Evolutionary conservation across 2,113 vertebrate species (phyloP).

Genomic region (Caranx melampygus): DNA sequence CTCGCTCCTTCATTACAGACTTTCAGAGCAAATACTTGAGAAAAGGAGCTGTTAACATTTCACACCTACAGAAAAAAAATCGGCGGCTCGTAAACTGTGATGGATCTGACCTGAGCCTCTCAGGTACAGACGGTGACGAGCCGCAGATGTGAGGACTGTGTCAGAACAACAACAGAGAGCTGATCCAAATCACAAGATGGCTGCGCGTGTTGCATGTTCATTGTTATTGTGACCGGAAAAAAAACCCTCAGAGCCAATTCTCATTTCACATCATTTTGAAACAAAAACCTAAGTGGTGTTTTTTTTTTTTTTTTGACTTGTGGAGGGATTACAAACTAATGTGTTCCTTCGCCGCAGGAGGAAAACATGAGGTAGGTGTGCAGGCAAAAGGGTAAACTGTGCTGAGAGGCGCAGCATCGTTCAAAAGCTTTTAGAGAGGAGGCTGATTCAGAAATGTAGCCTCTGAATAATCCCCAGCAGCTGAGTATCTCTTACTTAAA

Average conservation of each 20-base stretch:
- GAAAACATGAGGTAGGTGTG: not conserved
- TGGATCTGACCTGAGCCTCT: not conserved
- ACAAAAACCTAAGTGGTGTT: not conserved
- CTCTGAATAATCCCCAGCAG: slow-evolving; percentile 34
- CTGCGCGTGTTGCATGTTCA: slow-evolving; percentile 43
- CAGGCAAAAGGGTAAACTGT: slow-evolving; percentile 11
- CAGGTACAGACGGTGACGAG: slow-evolving; percentile 11
- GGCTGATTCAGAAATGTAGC: slow-evolving; percentile 13
- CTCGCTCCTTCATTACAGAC: not conserved
- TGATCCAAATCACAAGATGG: slow-evolving; percentile 33
- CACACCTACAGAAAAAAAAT: not conserved
- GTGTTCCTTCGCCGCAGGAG: not conserved
- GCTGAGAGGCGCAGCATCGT: slow-evolving; percentile 7
- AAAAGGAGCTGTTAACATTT: not conserved
- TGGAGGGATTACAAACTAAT: not conserved
- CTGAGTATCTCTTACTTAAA: slow-evolving; percentile 43
- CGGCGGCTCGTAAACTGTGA: not conserved
- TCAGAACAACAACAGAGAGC: slow-evolving; percentile 14
- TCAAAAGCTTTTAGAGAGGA: slow-evolving; percentile 51
- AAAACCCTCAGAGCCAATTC: not conserved
- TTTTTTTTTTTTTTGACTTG: not conserved
- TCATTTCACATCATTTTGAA: slow-evolving; percentile 17
- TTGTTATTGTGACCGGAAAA: slow-evolving; percentile 9
- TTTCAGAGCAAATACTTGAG: slow-evolving; percentile 3
- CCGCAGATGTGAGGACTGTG: not conserved